phyloP scores from a whole-genome alignment of 2,797 vertebrate genomes.

The Pantherophis alleghaniensis region DNA sequence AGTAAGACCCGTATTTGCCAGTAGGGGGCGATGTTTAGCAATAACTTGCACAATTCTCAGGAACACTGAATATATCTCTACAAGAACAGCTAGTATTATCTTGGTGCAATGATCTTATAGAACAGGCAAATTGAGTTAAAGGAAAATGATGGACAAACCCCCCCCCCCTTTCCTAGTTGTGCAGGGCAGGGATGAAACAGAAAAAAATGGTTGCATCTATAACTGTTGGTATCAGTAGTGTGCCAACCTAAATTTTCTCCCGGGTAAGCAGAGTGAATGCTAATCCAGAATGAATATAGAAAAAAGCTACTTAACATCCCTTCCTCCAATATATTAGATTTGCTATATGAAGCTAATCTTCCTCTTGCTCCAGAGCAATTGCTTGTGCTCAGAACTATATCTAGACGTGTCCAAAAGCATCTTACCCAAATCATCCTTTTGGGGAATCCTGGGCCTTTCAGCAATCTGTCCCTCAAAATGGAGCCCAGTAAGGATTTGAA shows the following conservation, averaged over 20 bases:
- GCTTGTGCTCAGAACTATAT: neutral
- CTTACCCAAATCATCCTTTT: neutral
- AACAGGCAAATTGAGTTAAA: conserved; percentile 6
- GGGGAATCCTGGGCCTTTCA: neutral
- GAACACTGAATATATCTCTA: neutral
- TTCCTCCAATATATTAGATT: neutral
- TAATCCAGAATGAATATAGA: conserved; percentile 27
- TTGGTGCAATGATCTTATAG: neutral
- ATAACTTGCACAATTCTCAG: neutral
- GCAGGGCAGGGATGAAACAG: neutral
- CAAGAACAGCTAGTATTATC: neutral
- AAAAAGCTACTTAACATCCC: fast-evolving
- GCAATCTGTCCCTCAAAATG: neutral
- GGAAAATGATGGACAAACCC: neutral
- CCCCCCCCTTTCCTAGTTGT: neutral
- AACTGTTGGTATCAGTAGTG: neutral
- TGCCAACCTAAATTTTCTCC: neutral
- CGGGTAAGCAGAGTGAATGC: neutral
- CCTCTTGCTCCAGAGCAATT: neutral
- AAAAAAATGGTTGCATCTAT: neutral
- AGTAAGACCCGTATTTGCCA: neutral
- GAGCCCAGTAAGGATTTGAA: neutral
- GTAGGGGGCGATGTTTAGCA: conserved; percentile 1
- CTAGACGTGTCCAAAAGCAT: conserved; percentile 20
- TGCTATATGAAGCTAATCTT: neutral